Conservation (phyloP, 2,113 vertebrate genomes). For the Seriola rivoliana region DNA sequence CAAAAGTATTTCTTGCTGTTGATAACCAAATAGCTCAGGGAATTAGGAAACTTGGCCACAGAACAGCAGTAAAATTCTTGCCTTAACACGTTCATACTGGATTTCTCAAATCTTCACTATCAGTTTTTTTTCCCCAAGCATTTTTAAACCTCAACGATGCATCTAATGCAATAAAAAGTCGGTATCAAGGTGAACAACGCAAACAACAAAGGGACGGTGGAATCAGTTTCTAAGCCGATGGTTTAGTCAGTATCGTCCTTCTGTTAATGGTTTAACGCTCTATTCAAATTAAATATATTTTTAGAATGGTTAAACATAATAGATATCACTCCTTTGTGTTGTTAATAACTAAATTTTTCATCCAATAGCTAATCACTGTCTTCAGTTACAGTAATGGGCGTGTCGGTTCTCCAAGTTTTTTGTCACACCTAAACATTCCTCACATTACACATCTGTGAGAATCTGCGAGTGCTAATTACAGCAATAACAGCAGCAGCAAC, state of each 20-base stretch:
- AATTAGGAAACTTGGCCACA: too few relatives aligned
- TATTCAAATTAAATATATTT: not conserved
- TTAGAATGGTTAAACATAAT: not conserved
- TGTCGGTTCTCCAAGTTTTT: not conserved
- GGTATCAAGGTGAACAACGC: not conserved
- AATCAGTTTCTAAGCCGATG: not conserved
- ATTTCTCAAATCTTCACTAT: not conserved
- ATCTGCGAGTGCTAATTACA: not conserved
- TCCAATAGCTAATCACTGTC: not conserved
- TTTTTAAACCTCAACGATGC: not conserved
- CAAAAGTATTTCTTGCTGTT: not conserved
- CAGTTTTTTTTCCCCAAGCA: not conserved
- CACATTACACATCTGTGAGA: not conserved
- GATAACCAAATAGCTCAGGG: not conserved
- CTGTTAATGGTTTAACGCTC: not conserved
- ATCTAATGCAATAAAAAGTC: not conserved
- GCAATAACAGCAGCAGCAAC: not conserved
- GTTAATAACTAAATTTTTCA: not conserved
- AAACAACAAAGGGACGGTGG: not conserved
- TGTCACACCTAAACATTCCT: constrained; percentile 6
- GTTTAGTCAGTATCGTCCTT: not conserved
- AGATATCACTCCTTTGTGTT: not conserved
- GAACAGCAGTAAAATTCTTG: not conserved
- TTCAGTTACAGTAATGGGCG: not conserved
- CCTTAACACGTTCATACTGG: not conserved